Percentiles rank a stretch among this genome's conserved stretches.
Conservation (phyloP, 1,140 invertebrate genomes). For the Diorhabda sublineata region DNA sequence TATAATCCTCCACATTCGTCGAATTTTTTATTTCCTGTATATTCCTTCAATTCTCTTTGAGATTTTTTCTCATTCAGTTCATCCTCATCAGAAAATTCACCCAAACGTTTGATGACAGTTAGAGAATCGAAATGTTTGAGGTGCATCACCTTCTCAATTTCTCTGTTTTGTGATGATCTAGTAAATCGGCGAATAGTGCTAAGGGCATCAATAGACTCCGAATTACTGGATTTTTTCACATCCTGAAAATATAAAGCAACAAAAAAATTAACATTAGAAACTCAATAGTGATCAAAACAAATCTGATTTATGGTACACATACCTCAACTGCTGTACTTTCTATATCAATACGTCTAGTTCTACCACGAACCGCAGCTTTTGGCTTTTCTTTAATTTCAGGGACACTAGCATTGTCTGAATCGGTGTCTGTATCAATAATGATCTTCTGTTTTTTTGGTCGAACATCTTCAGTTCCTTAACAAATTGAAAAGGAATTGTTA, state of each 20-base stretch:
- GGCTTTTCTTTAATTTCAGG: conserved; percentile 33
- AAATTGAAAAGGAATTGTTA: too few species aligned
- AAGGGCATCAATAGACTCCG: conserved; percentile 12
- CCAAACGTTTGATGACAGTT: conserved; percentile 26
- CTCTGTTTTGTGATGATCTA: conserved; percentile 25
- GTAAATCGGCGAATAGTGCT: conserved; percentile 8
- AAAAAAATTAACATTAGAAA: neutral
- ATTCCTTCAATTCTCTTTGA: conserved; percentile 11
- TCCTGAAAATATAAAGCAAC: conserved; percentile 2
- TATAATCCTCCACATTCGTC: conserved; percentile 45
- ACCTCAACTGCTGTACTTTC: neutral
- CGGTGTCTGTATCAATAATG: conserved; percentile 26
- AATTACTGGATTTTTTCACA: neutral
- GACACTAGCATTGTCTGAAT: conserved; percentile 27
- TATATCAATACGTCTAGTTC: conserved; percentile 19
- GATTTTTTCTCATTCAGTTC: conserved; percentile 30
- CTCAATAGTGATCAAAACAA: neutral
- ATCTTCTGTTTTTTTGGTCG: conserved; percentile 21
- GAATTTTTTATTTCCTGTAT: conserved; percentile 30
- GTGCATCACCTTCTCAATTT: conserved; percentile 38
- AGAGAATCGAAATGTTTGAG: conserved; percentile 33
- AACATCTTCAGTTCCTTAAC: neutral
- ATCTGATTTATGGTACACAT: neutral
- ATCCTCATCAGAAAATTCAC: conserved; percentile 50
- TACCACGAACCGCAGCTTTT: conserved; percentile 30